Conservation (phyloP, 2,797 vertebrate genomes). For the Limosa lapponica region DNA sequence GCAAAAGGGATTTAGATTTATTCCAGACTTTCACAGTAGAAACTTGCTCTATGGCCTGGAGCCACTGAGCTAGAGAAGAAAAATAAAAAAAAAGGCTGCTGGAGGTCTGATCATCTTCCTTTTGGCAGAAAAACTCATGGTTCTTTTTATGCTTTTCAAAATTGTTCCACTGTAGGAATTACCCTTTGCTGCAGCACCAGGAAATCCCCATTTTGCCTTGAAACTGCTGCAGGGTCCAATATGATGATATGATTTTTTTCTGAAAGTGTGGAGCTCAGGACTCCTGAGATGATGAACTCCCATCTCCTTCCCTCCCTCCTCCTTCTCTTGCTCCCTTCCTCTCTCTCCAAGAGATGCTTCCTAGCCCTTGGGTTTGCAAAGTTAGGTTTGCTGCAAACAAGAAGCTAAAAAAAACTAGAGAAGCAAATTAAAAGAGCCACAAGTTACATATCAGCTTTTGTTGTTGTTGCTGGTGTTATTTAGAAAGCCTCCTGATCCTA, state of each 20-base stretch:
- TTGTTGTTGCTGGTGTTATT: background rate
- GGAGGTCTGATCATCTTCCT: constrained; percentile 3
- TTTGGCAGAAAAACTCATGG: background rate
- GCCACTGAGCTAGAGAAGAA: background rate
- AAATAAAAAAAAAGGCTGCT: background rate
- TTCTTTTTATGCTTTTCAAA: background rate
- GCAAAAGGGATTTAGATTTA: constrained; percentile 40
- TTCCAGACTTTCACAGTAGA: constrained; percentile 42
- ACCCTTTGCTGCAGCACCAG: background rate
- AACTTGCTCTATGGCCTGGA: background rate
- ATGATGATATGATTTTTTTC: background rate
- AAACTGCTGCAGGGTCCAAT: background rate
- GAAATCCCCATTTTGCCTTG: constrained; percentile 10
- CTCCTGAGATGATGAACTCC: background rate
- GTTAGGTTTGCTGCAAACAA: background rate
- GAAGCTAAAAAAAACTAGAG: background rate
- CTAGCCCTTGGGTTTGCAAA: background rate
- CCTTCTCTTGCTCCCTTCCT: background rate
- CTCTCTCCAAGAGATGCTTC: background rate
- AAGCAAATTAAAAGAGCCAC: background rate
- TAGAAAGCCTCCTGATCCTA: background rate
- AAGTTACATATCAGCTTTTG: background rate
- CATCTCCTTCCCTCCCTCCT: background rate
- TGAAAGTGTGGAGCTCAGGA: background rate
- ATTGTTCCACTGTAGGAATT: background rate